These are phyloP conservation scores for Drosophila neocordata DNA, from an alignment of 1,140 invertebrate species.

Conservation along the genomic window DNA sequence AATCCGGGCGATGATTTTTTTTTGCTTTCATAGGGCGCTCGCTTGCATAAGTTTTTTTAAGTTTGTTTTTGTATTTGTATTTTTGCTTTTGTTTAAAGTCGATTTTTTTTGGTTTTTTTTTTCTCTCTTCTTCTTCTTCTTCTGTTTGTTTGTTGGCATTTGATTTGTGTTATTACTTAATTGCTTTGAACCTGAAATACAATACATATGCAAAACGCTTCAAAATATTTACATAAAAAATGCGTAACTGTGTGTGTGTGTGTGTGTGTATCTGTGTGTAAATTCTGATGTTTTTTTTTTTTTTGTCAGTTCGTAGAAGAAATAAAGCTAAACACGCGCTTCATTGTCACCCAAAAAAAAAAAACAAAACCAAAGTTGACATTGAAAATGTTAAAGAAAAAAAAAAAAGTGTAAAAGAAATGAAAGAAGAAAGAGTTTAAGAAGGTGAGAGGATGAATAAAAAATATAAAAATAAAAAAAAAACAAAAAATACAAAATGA, in stretches of 20 bases:
- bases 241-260: constrained; percentile 29
- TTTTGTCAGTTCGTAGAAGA: constrained; percentile 26
- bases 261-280: constrained; percentile 55
- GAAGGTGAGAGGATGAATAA: constrained; percentile 30
- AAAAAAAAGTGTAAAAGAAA: constrained; percentile 19
- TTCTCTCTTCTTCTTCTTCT: constrained; percentile 30
- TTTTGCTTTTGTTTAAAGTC: constrained; percentile 31
- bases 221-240: constrained; percentile 31
- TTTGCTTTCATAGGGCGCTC: constrained; percentile 40
- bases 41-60: constrained; percentile 67
- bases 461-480: constrained; percentile 1
- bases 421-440: constrained; percentile 22
- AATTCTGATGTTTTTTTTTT: constrained; percentile 44
- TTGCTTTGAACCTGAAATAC: constrained; percentile 76
- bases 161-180: constrained; percentile 80
- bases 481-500: background rate
- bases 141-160: constrained; percentile 39
- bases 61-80: too few relatives aligned
- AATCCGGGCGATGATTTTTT: constrained; percentile 43
- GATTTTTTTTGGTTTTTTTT: constrained; percentile 25
- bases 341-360: constrained; percentile 61
- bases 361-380: constrained; percentile 40
- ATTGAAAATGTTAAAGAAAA: constrained; percentile 70
- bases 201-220: background rate
- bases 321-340: constrained; percentile 66